A percentile compares a stretch with the other conserved stretches of the same genome.
Evolutionary conservation across 2,113 vertebrate species (phyloP).

Genomic region (Scytalopus superciliaris): DNA sequence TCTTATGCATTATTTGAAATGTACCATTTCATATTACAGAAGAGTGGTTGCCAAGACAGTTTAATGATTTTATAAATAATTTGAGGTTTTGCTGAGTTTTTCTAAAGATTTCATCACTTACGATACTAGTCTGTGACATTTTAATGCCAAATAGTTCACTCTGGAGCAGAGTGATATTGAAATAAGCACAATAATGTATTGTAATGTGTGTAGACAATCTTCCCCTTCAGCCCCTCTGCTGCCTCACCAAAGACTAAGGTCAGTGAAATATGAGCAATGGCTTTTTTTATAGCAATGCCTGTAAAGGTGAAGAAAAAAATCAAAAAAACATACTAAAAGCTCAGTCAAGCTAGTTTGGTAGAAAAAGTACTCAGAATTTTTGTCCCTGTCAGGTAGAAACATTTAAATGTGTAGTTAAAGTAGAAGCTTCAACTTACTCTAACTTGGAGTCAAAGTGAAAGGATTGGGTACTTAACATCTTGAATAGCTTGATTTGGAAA

Average conservation of each 20-base stretch:
- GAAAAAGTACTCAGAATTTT: neutral
- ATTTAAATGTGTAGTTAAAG: neutral
- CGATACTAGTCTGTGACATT: neutral
- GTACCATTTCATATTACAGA: neutral
- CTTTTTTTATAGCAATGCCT: neutral
- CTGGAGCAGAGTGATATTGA: neutral
- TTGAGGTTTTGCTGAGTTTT: neutral
- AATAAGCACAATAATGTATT: constrained; percentile 11
- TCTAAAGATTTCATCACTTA: neutral
- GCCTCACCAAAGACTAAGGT: constrained; percentile 21
- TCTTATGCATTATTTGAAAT: neutral
- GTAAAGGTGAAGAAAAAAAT: neutral
- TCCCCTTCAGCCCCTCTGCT: neutral
- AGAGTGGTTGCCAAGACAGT: neutral
- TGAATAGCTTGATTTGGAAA: neutral
- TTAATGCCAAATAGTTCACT: neutral
- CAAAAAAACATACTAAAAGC: neutral
- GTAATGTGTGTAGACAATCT: neutral
- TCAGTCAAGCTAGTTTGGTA: neutral
- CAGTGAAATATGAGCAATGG: constrained; percentile 16
- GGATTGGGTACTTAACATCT: neutral
- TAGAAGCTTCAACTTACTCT: neutral
- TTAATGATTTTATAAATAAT: neutral
- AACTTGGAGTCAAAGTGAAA: neutral
- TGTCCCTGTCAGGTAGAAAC: neutral